phyloP scores from a whole-genome alignment of 2,113 vertebrate species.

The Spea bombifrons region DNA sequence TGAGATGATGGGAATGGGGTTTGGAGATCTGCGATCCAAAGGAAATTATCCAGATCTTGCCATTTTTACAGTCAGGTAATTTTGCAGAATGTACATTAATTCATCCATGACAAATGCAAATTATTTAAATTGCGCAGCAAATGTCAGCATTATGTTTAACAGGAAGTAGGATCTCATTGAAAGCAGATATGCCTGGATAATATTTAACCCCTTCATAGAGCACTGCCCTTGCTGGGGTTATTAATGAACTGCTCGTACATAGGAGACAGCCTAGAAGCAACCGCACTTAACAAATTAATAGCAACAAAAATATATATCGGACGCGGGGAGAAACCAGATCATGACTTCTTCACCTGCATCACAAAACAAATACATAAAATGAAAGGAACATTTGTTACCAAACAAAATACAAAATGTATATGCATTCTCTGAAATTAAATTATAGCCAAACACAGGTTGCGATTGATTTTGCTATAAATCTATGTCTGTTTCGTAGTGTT shows the following conservation, averaged over 20 bases:
- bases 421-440: conserved; percentile 28
- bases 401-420: conserved; percentile 1
- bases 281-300: background rate
- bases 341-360: background rate
- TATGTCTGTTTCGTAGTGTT: conserved; percentile 28
- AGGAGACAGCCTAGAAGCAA: background rate
- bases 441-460: conserved; percentile 34
- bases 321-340: background rate
- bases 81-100: background rate
- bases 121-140: background rate
- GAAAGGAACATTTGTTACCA: conserved; percentile 2
- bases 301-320: background rate
- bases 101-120: background rate
- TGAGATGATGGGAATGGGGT: background rate
- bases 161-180: background rate
- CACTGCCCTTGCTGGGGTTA: too few species aligned
- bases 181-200: background rate
- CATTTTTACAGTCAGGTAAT: conserved; percentile 1
- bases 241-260: too few species aligned
- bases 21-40: background rate
- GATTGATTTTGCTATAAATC: conserved; percentile 44
- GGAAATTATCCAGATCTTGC: background rate
- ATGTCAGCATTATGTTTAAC: background rate
- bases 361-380: background rate
- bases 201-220: background rate